Conservation (phyloP, 2,888 invertebrate genomes). For the Drosophila stalkeri region DNA sequence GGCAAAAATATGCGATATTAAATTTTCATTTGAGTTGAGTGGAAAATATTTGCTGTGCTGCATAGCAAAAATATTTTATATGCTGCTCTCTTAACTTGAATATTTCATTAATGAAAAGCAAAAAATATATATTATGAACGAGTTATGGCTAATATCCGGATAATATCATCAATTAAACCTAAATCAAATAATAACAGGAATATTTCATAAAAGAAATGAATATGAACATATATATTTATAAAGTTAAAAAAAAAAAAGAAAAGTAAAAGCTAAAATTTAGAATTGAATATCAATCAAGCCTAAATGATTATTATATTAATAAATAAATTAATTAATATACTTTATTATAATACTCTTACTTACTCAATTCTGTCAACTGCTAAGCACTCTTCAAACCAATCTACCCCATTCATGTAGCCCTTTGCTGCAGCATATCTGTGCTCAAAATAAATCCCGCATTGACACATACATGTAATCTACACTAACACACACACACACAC, state of each 20-base stretch:
- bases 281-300: neutral
- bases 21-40: conserved; percentile 23
- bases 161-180: neutral
- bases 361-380: neutral
- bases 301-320: too few species aligned
- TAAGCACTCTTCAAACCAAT: neutral
- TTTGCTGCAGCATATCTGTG: neutral
- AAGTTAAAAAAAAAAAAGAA: too few species aligned
- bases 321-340: too few species aligned
- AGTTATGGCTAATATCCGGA: neutral
- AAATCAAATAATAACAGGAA: too few species aligned
- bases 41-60: conserved; percentile 6
- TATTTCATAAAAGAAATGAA: neutral
- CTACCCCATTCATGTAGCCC: neutral
- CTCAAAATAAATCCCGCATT: conserved; percentile 12
- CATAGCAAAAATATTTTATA: neutral
- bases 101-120: neutral
- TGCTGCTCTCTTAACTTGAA: neutral
- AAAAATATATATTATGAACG: neutral
- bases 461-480: conserved; percentile 38
- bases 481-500: neutral
- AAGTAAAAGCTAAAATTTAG: neutral
- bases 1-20: conserved; percentile 33
- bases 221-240: neutral
- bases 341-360: too few species aligned